Evolutionary conservation across 2,888 invertebrate genomes (phyloP).

Genomic region (Tipula lateralis): DNA sequence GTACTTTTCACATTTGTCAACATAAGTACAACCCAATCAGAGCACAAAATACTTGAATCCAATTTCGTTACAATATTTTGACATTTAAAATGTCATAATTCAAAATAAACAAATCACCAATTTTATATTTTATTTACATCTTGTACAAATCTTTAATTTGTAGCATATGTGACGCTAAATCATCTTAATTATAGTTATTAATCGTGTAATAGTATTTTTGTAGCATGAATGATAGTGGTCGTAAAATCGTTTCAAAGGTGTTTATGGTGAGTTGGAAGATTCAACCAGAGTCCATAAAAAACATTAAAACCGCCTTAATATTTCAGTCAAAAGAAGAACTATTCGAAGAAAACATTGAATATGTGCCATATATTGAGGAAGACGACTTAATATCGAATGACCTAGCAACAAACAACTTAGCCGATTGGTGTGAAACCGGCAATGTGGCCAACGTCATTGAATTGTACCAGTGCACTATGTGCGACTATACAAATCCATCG

Average conservation of each 20-base stretch:
- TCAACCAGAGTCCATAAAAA: no score
- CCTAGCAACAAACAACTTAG: not conserved
- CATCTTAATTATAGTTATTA: not conserved
- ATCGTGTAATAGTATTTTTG: not conserved
- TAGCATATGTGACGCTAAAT: no score
- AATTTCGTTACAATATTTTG: not conserved
- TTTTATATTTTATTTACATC: not conserved
- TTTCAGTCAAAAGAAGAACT: conserved; percentile 4
- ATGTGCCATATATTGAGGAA: conserved; percentile 24
- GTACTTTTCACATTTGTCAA: no score
- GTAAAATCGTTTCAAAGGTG: not conserved
- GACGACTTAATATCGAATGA: not conserved
- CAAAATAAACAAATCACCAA: not conserved
- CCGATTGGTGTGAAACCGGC: not conserved
- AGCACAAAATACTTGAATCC: no score
- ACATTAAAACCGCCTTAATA: not conserved
- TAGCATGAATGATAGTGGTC: not conserved
- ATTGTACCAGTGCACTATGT: conserved; percentile 36
- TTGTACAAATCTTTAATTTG: not conserved
- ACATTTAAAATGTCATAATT: not conserved
- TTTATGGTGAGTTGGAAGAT: conserved; percentile 7
- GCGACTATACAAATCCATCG: conserved; percentile 34
- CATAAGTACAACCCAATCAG: no score
- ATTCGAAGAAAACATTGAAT: conserved; percentile 27
- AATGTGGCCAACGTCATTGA: not conserved